These are phyloP conservation scores for Stomatorhinus ivindoensis DNA, from an alignment of 2,113 vertebrate species.

Conservation along the genomic window DNA sequence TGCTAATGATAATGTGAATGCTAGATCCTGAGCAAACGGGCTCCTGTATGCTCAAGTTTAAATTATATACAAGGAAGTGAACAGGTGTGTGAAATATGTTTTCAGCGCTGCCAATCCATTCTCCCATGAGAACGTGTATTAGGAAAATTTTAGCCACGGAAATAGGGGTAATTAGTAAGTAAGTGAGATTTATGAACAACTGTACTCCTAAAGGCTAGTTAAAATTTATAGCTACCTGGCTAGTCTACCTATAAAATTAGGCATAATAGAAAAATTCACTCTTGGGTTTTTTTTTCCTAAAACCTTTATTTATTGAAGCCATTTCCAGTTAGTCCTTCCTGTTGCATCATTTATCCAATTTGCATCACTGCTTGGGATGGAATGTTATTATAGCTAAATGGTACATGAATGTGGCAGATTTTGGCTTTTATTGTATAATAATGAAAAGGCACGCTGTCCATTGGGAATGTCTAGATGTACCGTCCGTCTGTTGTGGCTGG, in stretches of 20 bases:
- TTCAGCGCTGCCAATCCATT: not conserved
- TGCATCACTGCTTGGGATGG: not conserved
- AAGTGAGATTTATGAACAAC: constrained; percentile 3
- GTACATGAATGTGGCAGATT: not conserved
- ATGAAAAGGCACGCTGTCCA: not conserved
- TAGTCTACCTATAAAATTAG: not conserved
- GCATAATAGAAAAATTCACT: not conserved
- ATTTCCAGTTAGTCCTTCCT: not conserved
- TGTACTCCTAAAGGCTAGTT: not conserved
- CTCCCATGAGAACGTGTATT: not conserved
- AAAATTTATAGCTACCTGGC: constrained; percentile 12
- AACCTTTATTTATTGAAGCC: constrained; percentile 2
- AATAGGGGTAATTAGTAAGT: not conserved
- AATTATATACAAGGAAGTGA: not conserved
- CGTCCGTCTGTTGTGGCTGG: not conserved
- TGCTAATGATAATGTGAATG: not conserved
- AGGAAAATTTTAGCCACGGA: not conserved
- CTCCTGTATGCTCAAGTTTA: not conserved
- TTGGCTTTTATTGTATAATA: not conserved
- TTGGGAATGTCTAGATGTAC: not conserved
- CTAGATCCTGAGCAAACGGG: not conserved
- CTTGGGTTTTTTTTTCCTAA: not conserved
- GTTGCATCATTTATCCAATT: not conserved
- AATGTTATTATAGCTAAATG: not conserved
- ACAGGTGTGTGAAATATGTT: not conserved